A percentile compares a stretch with the other conserved stretches of the same genome.
These are phyloP conservation scores for Drosophila leontia DNA, from an alignment of 1,140 invertebrate genomes.

Conservation along the genomic window DNA sequence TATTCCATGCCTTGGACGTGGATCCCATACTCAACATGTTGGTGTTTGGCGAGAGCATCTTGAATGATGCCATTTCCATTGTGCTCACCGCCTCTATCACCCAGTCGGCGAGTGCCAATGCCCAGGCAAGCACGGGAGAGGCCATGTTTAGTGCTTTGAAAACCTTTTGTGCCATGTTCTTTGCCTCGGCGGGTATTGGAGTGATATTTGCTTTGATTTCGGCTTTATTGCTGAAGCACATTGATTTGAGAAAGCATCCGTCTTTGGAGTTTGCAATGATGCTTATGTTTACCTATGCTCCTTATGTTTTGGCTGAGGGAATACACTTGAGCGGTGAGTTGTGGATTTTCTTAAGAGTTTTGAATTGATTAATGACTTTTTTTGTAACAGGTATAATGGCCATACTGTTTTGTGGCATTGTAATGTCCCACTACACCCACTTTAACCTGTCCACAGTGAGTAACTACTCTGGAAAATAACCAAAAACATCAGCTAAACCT, in stretches of 20 bases:
- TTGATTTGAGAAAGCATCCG: constrained; percentile 98
- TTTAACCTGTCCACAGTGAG: constrained; percentile 95
- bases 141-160: constrained; percentile 95
- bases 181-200: constrained; percentile 99
- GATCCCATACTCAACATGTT: constrained; percentile 99
- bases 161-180: constrained; percentile 98
- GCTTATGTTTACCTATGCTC: constrained; percentile 98
- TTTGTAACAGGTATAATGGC: constrained; percentile 93
- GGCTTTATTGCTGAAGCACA: constrained; percentile 97
- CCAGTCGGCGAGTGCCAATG: constrained; percentile 80
- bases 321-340: constrained; percentile 87
- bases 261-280: constrained; percentile 99
- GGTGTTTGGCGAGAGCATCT: constrained; percentile 98
- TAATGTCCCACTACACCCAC: constrained; percentile 99
- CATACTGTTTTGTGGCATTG: constrained; percentile 99
- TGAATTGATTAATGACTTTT: background rate
- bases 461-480: too few species aligned
- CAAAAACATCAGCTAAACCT: background rate
- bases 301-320: constrained; percentile 98
- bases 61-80: constrained; percentile 99
- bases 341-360: too few species aligned
- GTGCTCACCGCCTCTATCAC: constrained; percentile 96
- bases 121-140: constrained; percentile 88
- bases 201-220: constrained; percentile 97
- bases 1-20: constrained; percentile 97